Percentiles rank a stretch among this genome's conserved stretches.
Evolutionary conservation across 2,797 vertebrate species (phyloP).

Genomic region (Philypnodon macrostomus): DNA sequence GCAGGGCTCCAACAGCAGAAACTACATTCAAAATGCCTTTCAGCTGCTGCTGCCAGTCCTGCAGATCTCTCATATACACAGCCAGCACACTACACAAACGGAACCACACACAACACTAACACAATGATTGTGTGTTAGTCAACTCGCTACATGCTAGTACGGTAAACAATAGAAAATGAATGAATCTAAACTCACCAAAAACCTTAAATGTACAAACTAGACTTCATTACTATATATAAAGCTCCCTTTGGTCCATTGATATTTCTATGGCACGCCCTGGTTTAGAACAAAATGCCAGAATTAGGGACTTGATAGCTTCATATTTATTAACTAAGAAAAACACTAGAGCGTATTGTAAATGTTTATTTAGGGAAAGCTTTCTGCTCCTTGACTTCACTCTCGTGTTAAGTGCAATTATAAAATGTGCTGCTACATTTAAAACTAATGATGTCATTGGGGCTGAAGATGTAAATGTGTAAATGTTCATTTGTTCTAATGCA

Average conservation of each 20-base stretch:
- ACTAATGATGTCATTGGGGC: not conserved
- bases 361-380: constrained; percentile 39
- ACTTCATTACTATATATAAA: too few species aligned
- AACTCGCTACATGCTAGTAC: constrained; percentile 18
- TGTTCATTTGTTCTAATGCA: not conserved
- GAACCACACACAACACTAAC: constrained; percentile 48
- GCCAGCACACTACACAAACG: constrained; percentile 55
- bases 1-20: constrained; percentile 91
- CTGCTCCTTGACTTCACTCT: not conserved
- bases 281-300: constrained; percentile 30
- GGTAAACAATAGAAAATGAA: constrained; percentile 50
- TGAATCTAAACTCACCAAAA: constrained; percentile 26
- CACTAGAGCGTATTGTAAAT: too few species aligned
- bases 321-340: too few species aligned
- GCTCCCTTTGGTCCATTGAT: too few species aligned
- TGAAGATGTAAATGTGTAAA: not conserved
- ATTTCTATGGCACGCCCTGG: constrained; percentile 13
- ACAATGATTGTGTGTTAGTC: not conserved
- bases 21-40: constrained; percentile 92
- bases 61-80: constrained; percentile 89
- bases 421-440: constrained; percentile 32
- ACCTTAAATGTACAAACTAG: too few species aligned
- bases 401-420: constrained; percentile 11
- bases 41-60: constrained; percentile 92
- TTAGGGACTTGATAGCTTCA: constrained; percentile 14